Base-by-base conservation (phyloP, 2,888 invertebrate species). In the Tridacna crocea region DNA sequence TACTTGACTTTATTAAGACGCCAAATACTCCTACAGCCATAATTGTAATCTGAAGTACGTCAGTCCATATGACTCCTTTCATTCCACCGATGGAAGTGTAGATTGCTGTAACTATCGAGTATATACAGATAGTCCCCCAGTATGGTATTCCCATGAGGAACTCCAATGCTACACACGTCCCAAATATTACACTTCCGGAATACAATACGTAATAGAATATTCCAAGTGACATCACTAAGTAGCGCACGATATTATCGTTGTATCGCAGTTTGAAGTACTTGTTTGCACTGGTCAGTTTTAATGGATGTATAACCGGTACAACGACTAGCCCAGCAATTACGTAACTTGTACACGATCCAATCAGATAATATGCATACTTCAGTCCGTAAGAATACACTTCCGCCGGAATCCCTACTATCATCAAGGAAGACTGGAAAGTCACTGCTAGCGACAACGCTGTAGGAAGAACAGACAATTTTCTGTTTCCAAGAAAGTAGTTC, bases 391-490 rank as follows among this genome's bases (percentile, higher is more conserved):
- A 65, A 24, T 80, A 80, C 17, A 65, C 65, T 19, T 80, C 80
- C 0, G 77, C 82, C 17, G 82, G 82, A 47, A 65, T n/a, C 8
- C 78, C 78, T 0, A 82, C 19, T 0, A 82, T 75, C 65, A 82
- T 24, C 15, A 82, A 75, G 27, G 82, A 82, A 10, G 82, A 82
- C 36, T 82, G 82, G 24, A 82, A 82, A 26, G 79, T 82, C 2
- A 82, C 82, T 6, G 79, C 68, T 58, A 82, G 79, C 8, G 82
- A 82, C 27, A 82, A 47, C 8, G 82, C 82, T 17, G 75, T 79
- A 11, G 82, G 82, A 26, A 75, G 10, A 13, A 75, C 72, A 11
- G 61, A 61, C 19, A 73, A 58, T 12, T 78, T 63, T 60, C 78
- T 61, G 8, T 72, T 72, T 22, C 61, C 82, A 22, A 78, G 47